A percentile compares a stretch with the other conserved stretches of the same genome.
phyloP scores from a whole-genome alignment of 1,140 invertebrate species.

The Drosophila yakuba region DNA sequence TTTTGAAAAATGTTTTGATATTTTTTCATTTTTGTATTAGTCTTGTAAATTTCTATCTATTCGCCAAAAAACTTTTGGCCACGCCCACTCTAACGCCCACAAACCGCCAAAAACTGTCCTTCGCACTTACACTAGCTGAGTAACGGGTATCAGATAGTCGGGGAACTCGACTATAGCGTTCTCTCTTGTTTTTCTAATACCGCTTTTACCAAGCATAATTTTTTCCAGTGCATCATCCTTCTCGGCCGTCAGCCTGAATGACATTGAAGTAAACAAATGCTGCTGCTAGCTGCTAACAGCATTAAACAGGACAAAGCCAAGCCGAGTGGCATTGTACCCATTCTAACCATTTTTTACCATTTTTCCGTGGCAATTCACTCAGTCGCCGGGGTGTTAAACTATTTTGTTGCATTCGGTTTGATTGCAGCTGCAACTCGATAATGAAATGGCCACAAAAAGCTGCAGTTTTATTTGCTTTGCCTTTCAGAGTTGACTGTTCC shows the following conservation, averaged over 20 bases:
- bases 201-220: neutral
- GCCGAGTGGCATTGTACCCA: constrained; percentile 29
- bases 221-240: neutral
- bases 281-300: constrained; percentile 40
- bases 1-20: no score
- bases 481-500: constrained; percentile 6
- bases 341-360: constrained; percentile 9
- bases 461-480: constrained; percentile 23
- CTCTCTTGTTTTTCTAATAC: no score
- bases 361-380: constrained; percentile 17
- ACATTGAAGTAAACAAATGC: constrained; percentile 75
- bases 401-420: constrained; percentile 52
- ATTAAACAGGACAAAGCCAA: constrained; percentile 43
- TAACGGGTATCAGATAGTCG: no score
- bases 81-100: no score
- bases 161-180: no score
- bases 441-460: constrained; percentile 54
- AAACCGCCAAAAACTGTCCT: no score
- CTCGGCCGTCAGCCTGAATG: constrained; percentile 25
- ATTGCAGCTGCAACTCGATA: constrained; percentile 46
- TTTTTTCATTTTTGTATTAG: no score
- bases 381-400: constrained; percentile 23
- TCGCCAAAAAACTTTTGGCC: no score
- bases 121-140: no score
- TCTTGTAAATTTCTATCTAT: no score